Percentiles rank a stretch among this genome's conserved stretches.
These are phyloP conservation scores for Egretta garzetta DNA, from an alignment of 2,113 vertebrate genomes.

Conservation along the genomic window DNA sequence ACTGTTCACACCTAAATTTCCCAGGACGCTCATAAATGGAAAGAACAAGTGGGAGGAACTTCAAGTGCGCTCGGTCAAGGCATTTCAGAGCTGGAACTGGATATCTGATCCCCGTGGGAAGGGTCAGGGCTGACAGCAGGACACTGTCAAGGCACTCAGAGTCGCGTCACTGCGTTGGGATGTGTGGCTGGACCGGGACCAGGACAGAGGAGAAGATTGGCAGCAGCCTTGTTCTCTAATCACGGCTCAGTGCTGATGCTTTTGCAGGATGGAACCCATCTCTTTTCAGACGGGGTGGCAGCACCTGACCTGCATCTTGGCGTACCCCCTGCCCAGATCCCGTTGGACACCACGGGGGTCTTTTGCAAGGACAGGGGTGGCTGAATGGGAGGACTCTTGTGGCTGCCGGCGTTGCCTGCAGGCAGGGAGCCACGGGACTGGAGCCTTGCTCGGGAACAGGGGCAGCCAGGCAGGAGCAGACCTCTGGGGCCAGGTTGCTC, in stretches of 20 bases:
- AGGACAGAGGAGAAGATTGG: background rate
- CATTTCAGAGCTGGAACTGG: background rate
- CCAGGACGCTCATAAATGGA: background rate
- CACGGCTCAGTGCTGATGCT: fast-evolving
- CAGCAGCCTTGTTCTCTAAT: fast-evolving
- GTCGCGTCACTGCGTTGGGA: fast-evolving
- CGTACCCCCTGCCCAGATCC: fast-evolving
- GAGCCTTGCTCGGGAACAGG: background rate
- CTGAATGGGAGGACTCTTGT: background rate
- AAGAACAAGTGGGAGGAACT: background rate
- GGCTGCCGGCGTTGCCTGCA: fast-evolving
- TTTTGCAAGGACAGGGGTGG: background rate
- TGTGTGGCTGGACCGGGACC: background rate
- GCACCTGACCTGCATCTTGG: background rate
- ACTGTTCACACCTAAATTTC: background rate
- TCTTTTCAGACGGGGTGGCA: background rate
- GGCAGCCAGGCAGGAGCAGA: background rate
- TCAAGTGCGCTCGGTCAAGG: fast-evolving
- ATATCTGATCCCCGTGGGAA: fast-evolving
- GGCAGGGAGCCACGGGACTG: fast-evolving
- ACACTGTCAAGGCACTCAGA: fast-evolving
- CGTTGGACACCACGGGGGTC: fast-evolving
- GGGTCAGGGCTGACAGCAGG: background rate
- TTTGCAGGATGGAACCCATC: fast-evolving
- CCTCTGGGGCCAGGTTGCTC: background rate